A percentile compares a stretch with the other conserved stretches of the same genome.
phyloP scores from a whole-genome alignment of 2,888 invertebrate species.

The Melinopterus prodromus region DNA sequence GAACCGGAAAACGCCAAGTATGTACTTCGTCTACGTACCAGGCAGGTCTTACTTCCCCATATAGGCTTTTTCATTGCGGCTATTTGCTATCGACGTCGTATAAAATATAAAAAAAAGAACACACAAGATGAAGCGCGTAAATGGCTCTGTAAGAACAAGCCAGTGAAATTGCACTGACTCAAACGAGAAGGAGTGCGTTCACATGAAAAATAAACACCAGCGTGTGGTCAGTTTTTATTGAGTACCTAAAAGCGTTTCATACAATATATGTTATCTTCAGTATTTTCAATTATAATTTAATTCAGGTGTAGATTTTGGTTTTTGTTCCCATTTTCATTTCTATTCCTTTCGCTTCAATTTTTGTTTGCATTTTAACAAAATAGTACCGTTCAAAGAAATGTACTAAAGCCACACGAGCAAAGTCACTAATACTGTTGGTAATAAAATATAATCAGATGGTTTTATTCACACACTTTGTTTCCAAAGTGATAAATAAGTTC shows the following conservation, averaged over 20 bases:
- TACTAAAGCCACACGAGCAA: too few species aligned
- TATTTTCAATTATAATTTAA: too few species aligned
- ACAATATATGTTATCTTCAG: neutral
- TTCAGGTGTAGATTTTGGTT: too few species aligned
- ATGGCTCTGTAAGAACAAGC: neutral
- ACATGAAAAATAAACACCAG: neutral
- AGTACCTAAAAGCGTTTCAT: neutral
- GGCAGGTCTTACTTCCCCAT: neutral
- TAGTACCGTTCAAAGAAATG: too few species aligned
- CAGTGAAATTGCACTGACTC: neutral
- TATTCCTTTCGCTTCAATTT: too few species aligned
- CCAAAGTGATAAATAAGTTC: too few species aligned
- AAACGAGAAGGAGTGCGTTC: neutral
- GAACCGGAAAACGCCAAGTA: conserved; percentile 58
- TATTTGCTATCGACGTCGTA: conserved; percentile 4
- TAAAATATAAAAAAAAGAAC: neutral
- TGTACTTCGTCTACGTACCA: neutral
- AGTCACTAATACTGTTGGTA: too few species aligned
- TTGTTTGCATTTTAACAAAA: too few species aligned
- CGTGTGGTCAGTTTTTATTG: neutral
- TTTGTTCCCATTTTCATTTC: too few species aligned
- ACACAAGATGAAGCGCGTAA: neutral
- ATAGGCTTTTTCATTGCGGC: neutral
- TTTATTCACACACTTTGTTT: too few species aligned
- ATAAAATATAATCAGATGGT: too few species aligned